A percentile compares a stretch with the other conserved stretches of the same genome.
Evolutionary conservation across 2,113 vertebrate genomes (phyloP).

Genomic region (Archocentrus centrarchus): DNA sequence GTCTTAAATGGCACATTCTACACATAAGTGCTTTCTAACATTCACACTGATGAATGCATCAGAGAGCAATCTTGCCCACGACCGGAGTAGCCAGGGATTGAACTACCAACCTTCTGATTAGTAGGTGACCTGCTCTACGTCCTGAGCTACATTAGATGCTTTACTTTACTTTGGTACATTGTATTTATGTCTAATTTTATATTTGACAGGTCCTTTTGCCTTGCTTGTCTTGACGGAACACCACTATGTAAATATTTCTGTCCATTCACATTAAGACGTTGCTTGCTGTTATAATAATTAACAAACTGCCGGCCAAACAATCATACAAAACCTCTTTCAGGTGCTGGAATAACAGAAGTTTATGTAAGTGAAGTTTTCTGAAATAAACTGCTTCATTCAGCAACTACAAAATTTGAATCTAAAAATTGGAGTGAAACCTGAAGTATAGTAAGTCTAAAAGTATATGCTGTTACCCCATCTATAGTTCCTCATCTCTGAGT

Average conservation of each 20-base stretch:
- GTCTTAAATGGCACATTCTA: too few relatives aligned
- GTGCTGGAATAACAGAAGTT: background rate
- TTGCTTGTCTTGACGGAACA: too few relatives aligned
- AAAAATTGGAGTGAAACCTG: background rate
- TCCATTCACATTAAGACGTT: background rate
- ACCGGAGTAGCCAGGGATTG: too few relatives aligned
- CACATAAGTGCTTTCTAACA: too few relatives aligned
- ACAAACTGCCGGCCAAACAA: background rate
- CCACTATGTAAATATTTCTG: background rate
- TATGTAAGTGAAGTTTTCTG: background rate
- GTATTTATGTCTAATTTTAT: too few relatives aligned
- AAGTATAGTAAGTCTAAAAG: background rate
- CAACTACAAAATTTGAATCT: background rate
- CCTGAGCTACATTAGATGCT: too few relatives aligned
- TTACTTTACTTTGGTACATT: too few relatives aligned
- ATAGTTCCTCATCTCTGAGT: background rate
- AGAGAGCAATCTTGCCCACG: too few relatives aligned
- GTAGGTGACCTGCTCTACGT: too few relatives aligned
- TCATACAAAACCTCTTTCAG: background rate
- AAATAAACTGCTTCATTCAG: background rate
- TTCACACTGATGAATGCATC: too few relatives aligned
- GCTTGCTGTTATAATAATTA: background rate
- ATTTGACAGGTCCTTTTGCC: too few relatives aligned
- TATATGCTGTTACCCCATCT: background rate
- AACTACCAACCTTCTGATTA: too few relatives aligned